Base-by-base conservation (phyloP, 92 coral and sea anemone genomes). In the Phenganax marumi region DNA sequence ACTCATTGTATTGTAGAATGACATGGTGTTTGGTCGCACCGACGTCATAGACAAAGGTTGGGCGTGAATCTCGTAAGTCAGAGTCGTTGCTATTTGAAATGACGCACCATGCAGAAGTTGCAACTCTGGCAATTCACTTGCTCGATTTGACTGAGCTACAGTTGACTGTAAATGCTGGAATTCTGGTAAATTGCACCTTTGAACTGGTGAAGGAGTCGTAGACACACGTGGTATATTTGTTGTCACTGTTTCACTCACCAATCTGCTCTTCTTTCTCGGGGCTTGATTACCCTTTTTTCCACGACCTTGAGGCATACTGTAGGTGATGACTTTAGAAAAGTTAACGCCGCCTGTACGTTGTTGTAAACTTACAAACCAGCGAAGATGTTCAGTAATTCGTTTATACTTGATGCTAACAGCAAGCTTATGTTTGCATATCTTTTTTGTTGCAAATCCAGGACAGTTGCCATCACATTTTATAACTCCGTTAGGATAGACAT, bases 301-400 rank as follows among this genome's bases (percentile, higher is more conserved):
- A 53, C 88, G 46, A 49, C 75, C 88, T 52, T 80, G 73, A 11
- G 88, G 85, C 81, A 85, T 70, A 8, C 85, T 85, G 50, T 57
- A 61, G 7, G 76, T 26, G 7, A 79, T 22, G 55, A 73, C 73
- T 53, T 70, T 47, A 17, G 80, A 24, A 51, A 22, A 70, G 60
- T 85, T 68, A 25, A 80, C 26, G 21, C 85, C 85, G 9, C 89
- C 85, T 8, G 85, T 56, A 39, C 57, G 69, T 46, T 63, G 62
- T 52, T 85, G 80, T 7, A 66, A 58, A 68, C 25, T 80, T 17
- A 70, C 81, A 66, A 80, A 62, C 81, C 89, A 85, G 65, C 80
- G 79, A 63, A 85, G 85, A 72, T 55, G 73, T 17, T 52, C 8
- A 26, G 46, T 25, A 16, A 85, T 79, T 22, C 58, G 43, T 21